Conservation (phyloP, 2,113 vertebrate species). For the Alethe diademata region DNA sequence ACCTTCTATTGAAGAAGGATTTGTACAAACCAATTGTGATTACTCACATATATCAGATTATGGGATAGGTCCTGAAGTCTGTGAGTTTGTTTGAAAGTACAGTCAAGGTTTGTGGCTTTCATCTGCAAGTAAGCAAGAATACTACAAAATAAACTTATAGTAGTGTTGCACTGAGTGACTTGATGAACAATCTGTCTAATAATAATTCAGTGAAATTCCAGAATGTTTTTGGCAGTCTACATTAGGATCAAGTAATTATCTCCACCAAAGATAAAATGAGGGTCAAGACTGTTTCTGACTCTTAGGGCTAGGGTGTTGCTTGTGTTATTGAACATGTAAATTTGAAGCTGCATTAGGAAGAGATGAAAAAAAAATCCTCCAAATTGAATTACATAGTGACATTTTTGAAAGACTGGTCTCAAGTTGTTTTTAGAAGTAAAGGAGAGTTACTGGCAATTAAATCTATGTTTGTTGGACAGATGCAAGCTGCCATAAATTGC, state of each 20-base stretch:
- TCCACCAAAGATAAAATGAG: slow-evolving; percentile 65
- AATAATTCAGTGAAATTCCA: slow-evolving; percentile 56
- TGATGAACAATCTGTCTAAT: slow-evolving; percentile 16
- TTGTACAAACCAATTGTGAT: slow-evolving; percentile 2
- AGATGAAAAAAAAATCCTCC: slow-evolving; percentile 6
- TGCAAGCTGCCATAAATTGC: not conserved
- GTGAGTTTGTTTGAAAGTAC: slow-evolving; percentile 18
- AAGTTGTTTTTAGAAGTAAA: not conserved
- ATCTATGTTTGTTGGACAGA: not conserved
- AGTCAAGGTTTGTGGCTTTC: not conserved
- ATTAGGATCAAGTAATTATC: slow-evolving; percentile 69
- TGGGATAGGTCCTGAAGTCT: not conserved
- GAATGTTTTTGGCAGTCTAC: slow-evolving; percentile 44
- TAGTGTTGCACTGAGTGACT: not conserved
- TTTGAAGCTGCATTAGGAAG: slow-evolving; percentile 50
- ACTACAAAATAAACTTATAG: not conserved
- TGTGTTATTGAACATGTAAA: slow-evolving; percentile 57
- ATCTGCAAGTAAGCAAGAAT: not conserved
- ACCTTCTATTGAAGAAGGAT: not conserved
- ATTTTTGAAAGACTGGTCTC: not conserved
- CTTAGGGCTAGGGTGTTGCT: slow-evolving; percentile 46
- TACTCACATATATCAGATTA: not conserved
- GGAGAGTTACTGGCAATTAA: not conserved
- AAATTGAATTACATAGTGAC: not conserved
- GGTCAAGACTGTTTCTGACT: slow-evolving; percentile 57